Percentiles rank a stretch among this genome's conserved stretches.
phyloP scores from a whole-genome alignment of 2,113 vertebrate genomes.

The Halichoeres trimaculatus region DNA sequence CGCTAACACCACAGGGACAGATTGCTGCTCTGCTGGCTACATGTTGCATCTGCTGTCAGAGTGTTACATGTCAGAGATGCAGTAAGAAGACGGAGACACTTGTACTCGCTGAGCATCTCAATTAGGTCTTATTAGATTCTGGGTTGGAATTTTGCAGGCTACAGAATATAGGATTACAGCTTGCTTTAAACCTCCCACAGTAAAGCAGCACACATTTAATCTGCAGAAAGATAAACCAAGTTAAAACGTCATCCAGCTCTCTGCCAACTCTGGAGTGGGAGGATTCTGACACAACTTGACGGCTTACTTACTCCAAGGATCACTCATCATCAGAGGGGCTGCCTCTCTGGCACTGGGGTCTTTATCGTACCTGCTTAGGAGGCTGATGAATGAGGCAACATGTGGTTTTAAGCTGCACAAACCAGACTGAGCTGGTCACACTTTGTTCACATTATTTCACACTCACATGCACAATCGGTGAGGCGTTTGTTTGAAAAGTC shows the following conservation, averaged over 20 bases:
- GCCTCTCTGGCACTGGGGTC: not conserved
- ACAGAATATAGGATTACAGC: not conserved
- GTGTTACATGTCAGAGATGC: conserved; percentile 10
- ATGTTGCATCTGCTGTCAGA: conserved; percentile 32
- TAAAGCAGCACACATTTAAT: not conserved
- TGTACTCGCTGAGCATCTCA: not conserved
- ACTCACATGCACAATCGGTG: not conserved
- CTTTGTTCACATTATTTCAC: not conserved
- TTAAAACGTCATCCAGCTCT: not conserved
- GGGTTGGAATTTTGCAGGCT: not conserved
- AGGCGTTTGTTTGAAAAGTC: too few species aligned
- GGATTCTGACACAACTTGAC: not conserved
- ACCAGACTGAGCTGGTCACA: conserved; percentile 9
- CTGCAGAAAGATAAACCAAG: not conserved
- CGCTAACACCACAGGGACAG: conserved; percentile 48
- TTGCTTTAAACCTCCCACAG: not conserved
- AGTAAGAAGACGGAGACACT: conserved; percentile 20
- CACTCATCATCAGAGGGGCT: not conserved
- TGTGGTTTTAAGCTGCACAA: not conserved
- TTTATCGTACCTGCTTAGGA: not conserved
- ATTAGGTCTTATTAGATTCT: not conserved
- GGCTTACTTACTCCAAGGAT: conserved; percentile 16
- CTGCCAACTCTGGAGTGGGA: not conserved
- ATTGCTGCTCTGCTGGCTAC: conserved; percentile 53
- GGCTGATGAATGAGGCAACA: not conserved